Conservation (phyloP, 2,797 vertebrate genomes). For the Anguilla obscura region DNA sequence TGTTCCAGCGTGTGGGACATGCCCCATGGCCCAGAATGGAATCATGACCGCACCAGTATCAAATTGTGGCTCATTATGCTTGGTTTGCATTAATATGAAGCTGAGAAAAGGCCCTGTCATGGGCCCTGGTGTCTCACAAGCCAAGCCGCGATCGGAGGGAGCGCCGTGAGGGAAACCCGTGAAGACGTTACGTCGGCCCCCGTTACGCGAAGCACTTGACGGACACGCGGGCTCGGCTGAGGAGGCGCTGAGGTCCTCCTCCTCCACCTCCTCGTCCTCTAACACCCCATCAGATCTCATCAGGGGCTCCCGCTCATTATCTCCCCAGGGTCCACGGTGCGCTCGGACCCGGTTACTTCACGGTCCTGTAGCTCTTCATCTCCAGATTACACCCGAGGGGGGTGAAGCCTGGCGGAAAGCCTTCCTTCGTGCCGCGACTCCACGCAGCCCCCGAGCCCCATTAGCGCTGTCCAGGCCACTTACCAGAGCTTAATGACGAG, state of each 20-base stretch:
- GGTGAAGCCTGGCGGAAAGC: background rate
- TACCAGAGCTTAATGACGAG: background rate
- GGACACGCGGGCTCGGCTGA: background rate
- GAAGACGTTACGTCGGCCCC: background rate
- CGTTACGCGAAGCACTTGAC: background rate
- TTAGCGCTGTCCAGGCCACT: background rate
- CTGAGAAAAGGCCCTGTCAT: background rate
- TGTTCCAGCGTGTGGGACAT: background rate
- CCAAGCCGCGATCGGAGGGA: background rate
- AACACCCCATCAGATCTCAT: slow-evolving; percentile 20
- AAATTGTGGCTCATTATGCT: background rate
- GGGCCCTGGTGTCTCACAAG: background rate
- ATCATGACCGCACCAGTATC: background rate
- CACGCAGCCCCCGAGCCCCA: background rate
- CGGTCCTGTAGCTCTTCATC: background rate
- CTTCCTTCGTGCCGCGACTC: background rate
- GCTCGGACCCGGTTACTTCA: background rate
- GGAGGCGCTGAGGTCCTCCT: background rate
- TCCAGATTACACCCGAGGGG: background rate
- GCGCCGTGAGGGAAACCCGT: background rate
- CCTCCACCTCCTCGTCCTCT: slow-evolving; percentile 1
- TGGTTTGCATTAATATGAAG: background rate
- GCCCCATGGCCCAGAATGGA: background rate
- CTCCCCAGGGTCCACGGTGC: background rate
- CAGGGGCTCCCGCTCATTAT: slow-evolving; percentile 19